Base-by-base conservation (phyloP, 2,113 vertebrate species). In the Pelobates fuscus region DNA sequence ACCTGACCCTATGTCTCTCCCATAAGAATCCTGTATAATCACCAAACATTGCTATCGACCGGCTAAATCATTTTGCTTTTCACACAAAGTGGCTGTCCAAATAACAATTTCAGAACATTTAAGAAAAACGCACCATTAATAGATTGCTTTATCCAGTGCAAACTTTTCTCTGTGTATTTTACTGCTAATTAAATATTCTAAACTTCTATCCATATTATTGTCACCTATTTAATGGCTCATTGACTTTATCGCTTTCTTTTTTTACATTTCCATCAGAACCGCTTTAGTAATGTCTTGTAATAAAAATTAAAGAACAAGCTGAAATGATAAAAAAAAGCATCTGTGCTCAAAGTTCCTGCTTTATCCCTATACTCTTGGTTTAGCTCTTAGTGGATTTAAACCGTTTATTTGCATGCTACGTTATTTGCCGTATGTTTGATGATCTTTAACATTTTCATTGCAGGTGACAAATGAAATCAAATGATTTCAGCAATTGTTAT, bases 171-270 rank as follows among this genome's bases (percentile, higher is more conserved):
- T 67, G 0, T 0, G 0, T 63, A 17, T 71, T 4, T 74, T 79
- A 29, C 27, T 76, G 4, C 2, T 80, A 67, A 52, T 72, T 82
- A 78, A 80, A 67, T 71, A 73, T 68, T 74, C 37, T 61, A 1
- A 63, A 1, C 71, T 1, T 32, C 2, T 78, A 71, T 81, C 43
- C 67, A 37, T 23, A 71, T 70, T 81, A 29, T n/a, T 73, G 0
- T 79, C 46, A 74, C 1, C 1, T 82, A 55, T 80, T 67, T 32
- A 80, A 79, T 71, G 54, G 2, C 37, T 81, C 27, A 64, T 29
- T n/a, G 29, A 20, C 26, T 73, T 78, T 80, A 57, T 2, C 59
- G 4, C 70, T 76, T 78, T 11, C 0, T 58, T 71, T 66, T 80
- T 5, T 66, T 59, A 57, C 2, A 61, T 78, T 82, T 83, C 75